These are phyloP conservation scores for Sceloporus tristichus DNA, from an alignment of 2,113 vertebrate genomes.

Conservation along the genomic window DNA sequence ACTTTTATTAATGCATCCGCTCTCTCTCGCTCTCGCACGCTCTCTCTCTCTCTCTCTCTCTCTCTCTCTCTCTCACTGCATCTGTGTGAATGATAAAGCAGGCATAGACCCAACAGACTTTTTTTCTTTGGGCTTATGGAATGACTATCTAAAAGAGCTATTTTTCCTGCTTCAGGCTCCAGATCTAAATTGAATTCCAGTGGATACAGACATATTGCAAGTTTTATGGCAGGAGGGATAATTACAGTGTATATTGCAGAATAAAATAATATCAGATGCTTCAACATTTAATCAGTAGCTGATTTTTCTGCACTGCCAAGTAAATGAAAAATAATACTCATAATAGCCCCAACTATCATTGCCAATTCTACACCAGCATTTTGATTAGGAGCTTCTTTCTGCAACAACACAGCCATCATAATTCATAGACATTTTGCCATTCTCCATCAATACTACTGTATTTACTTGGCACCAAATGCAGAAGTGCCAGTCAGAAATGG, in stretches of 20 bases:
- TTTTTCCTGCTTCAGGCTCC: not conserved
- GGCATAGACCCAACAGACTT: rapidly evolving
- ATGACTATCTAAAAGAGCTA: not conserved
- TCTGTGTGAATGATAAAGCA: slow-evolving; percentile 5
- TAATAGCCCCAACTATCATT: not conserved
- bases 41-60: no score
- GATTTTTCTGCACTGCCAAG: slow-evolving; percentile 17
- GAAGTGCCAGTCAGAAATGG: not conserved
- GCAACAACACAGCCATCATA: not conserved
- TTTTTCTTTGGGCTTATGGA: rapidly evolving
- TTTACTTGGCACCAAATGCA: not conserved
- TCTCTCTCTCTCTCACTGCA: not conserved
- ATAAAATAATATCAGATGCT: slow-evolving; percentile 29
- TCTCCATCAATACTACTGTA: not conserved
- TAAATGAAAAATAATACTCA: slow-evolving; percentile 16
- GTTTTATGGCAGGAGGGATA: slow-evolving; percentile 10
- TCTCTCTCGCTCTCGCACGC: no score
- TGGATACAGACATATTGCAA: not conserved
- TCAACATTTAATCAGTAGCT: slow-evolving; percentile 34
- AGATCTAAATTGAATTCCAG: not conserved
- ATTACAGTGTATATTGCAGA: not conserved
- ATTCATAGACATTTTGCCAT: not conserved
- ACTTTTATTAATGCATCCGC: not conserved
- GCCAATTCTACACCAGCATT: not conserved
- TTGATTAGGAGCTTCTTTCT: slow-evolving; percentile 7